Percentiles rank a stretch among this genome's conserved stretches.
Evolutionary conservation across 2,113 vertebrate genomes (phyloP).

Genomic region (Eurystomus gularis): DNA sequence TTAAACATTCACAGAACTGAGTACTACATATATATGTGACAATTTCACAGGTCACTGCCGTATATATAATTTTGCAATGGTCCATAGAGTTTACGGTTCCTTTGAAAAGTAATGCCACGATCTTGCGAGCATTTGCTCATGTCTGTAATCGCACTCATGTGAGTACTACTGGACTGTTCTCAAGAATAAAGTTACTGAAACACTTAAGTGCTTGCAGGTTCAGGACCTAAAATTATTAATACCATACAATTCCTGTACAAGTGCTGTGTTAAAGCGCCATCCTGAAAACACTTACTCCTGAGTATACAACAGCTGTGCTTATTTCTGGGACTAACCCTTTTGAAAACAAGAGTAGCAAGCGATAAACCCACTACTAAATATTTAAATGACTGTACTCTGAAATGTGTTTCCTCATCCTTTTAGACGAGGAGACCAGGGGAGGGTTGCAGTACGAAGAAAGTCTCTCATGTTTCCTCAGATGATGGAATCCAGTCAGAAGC

Average conservation of each 20-base stretch:
- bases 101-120: conserved; percentile 43
- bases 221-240: conserved; percentile 38
- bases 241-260: conserved; percentile 5
- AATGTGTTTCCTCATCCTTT: neutral
- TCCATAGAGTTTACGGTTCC: conserved; percentile 12
- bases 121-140: neutral
- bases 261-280: neutral
- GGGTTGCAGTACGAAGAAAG: neutral
- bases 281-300: conserved; percentile 25
- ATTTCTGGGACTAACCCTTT: conserved; percentile 16
- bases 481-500: neutral
- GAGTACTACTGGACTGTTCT: neutral
- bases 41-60: conserved; percentile 49
- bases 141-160: neutral
- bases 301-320: neutral
- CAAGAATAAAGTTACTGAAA: conserved; percentile 52
- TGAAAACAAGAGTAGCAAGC: conserved; percentile 23
- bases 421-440: neutral
- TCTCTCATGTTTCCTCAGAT: neutral
- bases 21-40: neutral
- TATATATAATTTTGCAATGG: conserved; percentile 5
- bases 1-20: neutral
- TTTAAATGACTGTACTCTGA: neutral
- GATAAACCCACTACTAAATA: neutral
- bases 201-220: neutral